phyloP scores from a whole-genome alignment of 2,113 vertebrate species.

The Turdus rufiventris region DNA sequence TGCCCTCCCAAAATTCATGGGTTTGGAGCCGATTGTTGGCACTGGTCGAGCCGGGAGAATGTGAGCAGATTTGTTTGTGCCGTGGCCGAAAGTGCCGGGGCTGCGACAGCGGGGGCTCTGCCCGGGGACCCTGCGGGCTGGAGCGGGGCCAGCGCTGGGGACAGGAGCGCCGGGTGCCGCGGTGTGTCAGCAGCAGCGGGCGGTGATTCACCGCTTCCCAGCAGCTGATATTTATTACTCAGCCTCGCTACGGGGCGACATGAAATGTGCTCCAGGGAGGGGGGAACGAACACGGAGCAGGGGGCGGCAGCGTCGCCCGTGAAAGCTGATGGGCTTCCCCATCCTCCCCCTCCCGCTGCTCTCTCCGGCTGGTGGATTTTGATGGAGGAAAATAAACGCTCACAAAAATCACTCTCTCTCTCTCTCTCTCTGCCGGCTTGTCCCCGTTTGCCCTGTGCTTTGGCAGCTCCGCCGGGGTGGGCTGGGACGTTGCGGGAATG shows the following conservation, averaged over 20 bases:
- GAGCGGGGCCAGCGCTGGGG: background rate
- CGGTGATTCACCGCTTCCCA: slow-evolving; percentile 49
- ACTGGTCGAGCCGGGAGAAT: background rate
- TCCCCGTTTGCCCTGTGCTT: slow-evolving; percentile 55
- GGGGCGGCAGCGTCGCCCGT: background rate
- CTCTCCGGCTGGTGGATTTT: slow-evolving; percentile 13
- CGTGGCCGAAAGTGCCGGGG: background rate
- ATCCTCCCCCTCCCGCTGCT: background rate
- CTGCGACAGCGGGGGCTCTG: background rate
- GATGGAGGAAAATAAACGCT: slow-evolving; percentile 47
- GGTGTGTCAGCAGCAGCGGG: background rate
- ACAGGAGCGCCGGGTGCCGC: background rate
- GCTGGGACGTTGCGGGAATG: background rate
- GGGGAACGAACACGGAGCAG: background rate
- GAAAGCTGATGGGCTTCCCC: slow-evolving; percentile 9
- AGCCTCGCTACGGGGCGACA: background rate
- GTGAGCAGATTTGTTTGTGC: background rate
- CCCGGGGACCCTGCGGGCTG: background rate
- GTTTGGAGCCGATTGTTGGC: background rate
- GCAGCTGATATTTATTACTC: slow-evolving; percentile 34
- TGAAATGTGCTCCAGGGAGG: background rate
- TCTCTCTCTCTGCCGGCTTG: background rate
- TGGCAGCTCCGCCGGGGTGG: slow-evolving; percentile 5
- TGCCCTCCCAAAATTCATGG: background rate
- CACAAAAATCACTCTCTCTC: background rate